phyloP scores from a whole-genome alignment of 2,113 vertebrate genomes.

The Hepsetus odoe region DNA sequence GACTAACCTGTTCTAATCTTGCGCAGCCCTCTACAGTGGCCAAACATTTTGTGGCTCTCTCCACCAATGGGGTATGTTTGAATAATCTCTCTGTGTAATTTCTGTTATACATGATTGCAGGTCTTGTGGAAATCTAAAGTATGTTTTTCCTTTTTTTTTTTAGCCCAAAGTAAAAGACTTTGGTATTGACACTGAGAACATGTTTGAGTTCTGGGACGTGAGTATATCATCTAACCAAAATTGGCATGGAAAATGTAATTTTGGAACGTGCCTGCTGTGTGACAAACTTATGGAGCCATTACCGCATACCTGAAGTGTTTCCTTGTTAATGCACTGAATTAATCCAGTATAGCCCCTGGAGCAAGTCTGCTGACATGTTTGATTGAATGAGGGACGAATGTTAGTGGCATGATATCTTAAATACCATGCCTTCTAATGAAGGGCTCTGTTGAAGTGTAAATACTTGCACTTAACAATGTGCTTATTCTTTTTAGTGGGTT shows the following conservation, averaged over 20 bases:
- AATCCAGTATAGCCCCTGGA: background rate
- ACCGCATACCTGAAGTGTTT: background rate
- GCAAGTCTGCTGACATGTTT: background rate
- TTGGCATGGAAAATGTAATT: background rate
- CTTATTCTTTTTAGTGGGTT: constrained; percentile 84
- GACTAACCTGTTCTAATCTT: too few relatives aligned
- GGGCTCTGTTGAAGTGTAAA: background rate
- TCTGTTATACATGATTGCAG: background rate
- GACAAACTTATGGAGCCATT: background rate
- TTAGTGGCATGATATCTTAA: constrained; percentile 9
- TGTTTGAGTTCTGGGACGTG: constrained; percentile 99
- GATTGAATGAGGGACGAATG: background rate
- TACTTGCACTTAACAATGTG: constrained; percentile 1
- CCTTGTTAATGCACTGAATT: background rate
- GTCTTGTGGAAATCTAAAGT: background rate
- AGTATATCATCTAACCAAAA: constrained; percentile 61
- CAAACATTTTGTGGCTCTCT: constrained; percentile 96
- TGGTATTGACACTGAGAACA: constrained; percentile 93
- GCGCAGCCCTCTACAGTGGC: constrained; percentile 86
- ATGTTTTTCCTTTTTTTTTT: constrained; percentile 30
- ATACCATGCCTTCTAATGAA: background rate
- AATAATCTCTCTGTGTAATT: background rate
- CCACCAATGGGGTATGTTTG: constrained; percentile 91
- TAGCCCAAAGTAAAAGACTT: constrained; percentile 94
- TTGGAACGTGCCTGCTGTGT: background rate